Evolutionary conservation across 2,888 invertebrate species (phyloP).

Genomic region (Aethes cnicana): DNA sequence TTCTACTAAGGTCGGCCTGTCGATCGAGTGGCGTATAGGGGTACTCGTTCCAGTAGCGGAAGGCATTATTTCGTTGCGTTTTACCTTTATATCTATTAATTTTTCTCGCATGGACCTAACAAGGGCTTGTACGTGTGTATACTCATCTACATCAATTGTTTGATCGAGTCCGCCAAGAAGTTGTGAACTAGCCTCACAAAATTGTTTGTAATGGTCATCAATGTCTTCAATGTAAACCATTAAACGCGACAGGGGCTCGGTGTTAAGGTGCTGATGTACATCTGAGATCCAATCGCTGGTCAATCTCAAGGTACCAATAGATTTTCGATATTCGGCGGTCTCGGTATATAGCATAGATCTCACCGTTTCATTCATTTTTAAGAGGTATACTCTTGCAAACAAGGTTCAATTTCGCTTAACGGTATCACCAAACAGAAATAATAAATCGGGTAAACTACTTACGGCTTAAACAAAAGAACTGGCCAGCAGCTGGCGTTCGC

Average conservation of each 20-base stretch:
- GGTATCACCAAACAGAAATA: background rate
- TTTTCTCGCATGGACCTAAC: background rate
- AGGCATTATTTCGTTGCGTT: background rate
- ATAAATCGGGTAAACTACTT: background rate
- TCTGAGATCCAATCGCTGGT: background rate
- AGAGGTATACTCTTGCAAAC: background rate
- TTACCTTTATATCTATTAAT: background rate
- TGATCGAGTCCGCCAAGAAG: background rate
- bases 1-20: background rate
- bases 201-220: background rate
- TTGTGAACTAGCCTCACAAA: background rate
- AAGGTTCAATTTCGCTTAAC: background rate
- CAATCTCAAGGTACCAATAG: background rate
- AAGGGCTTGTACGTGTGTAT: background rate
- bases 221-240: background rate
- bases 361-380: background rate
- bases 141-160: background rate
- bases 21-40: background rate
- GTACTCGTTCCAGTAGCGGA: background rate
- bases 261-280: background rate
- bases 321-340: background rate
- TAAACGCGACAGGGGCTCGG: background rate
- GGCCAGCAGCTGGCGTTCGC: background rate
- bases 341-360: background rate
- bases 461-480: background rate